These are phyloP conservation scores for human DNA, from an alignment of 2,113 vertebrate genomes.

Conservation along the genomic window DNA sequence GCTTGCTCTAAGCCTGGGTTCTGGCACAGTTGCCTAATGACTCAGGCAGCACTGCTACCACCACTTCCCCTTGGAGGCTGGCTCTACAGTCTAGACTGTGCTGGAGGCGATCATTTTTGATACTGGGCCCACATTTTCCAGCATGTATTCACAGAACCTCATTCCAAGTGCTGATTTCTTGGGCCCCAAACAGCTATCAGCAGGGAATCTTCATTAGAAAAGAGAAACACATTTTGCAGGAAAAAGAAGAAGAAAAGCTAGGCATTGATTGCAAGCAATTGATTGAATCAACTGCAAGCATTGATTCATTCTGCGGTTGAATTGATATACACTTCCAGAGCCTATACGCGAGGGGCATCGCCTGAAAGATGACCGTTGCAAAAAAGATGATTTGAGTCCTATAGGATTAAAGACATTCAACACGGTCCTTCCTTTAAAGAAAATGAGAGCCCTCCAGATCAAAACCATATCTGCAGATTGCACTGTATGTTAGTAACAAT, in stretches of 20 bases:
- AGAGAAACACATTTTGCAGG: conserved; percentile 27
- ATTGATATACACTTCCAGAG: background rate
- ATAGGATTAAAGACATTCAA: background rate
- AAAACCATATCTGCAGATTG: background rate
- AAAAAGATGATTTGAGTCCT: background rate
- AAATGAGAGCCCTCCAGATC: background rate
- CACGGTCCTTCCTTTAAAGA: background rate
- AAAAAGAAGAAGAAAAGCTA: background rate
- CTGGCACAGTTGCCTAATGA: background rate
- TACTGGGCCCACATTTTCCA: conserved; percentile 29
- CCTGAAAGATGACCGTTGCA: background rate
- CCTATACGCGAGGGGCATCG: background rate
- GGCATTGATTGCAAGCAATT: background rate
- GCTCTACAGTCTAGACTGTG: conserved; percentile 57
- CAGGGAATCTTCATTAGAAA: background rate
- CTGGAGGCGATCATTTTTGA: conserved; percentile 36
- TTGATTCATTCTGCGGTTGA: background rate
- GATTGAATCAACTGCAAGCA: too few relatives aligned
- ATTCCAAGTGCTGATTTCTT: conserved; percentile 46
- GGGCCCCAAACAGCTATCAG: conserved; percentile 7
- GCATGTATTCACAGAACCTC: conserved; percentile 28
- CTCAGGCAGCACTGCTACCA: background rate
- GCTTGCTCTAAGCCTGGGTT: background rate
- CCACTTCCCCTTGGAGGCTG: background rate
- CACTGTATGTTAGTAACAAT: background rate